Base-by-base conservation (phyloP, 1,140 invertebrate species). In the Bemisia tabaci region DNA sequence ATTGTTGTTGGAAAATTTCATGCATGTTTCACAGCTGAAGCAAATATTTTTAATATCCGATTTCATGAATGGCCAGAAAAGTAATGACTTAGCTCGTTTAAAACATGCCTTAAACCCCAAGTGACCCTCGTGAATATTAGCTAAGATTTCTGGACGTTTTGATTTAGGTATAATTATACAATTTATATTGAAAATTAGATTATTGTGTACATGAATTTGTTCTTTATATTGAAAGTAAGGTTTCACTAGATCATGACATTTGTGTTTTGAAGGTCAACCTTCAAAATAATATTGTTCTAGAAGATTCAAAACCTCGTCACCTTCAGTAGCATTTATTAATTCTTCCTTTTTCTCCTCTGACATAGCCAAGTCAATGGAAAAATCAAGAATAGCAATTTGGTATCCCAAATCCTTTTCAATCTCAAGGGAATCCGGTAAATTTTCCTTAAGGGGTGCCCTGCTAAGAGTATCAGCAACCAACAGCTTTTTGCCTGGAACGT, bases 11-110 rank as follows among this genome's bases (percentile, higher is more conserved):
- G 63, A 63, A 71, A 71, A 73, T 66, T 70, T 73, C 33, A 68
- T 2, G 72, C 79, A 81, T 58, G 68, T 71, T 60, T 70, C 59
- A 74, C 79, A 81, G 66, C 73, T 74, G 24, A 65, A 64, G 22
- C 81, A 71, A 22, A 74, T 68, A 62, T 78, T 70, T 73, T 75
- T 73, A 33, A 82, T 79, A 61, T 82, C 73, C 60, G 75, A 74
- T 58, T 71, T 71, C 68, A 81, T 78, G n/a, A 70, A 70, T 22
- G 78, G 78, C 77, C 78, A 80, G 70, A 73, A 81, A 58, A 81
- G 69, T 59, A 73, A 66, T 65, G 78, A 72, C 68, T 74, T 71
- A 24, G 79, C 77, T 65, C 71, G 68, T 26, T 66, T 63, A 68
- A 74, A 73, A 63, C 71, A 75, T 69, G 77, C 77, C 61, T 76